Base-by-base conservation (phyloP, 2,888 invertebrate genomes). In the Prionchulus punctatus region DNA sequence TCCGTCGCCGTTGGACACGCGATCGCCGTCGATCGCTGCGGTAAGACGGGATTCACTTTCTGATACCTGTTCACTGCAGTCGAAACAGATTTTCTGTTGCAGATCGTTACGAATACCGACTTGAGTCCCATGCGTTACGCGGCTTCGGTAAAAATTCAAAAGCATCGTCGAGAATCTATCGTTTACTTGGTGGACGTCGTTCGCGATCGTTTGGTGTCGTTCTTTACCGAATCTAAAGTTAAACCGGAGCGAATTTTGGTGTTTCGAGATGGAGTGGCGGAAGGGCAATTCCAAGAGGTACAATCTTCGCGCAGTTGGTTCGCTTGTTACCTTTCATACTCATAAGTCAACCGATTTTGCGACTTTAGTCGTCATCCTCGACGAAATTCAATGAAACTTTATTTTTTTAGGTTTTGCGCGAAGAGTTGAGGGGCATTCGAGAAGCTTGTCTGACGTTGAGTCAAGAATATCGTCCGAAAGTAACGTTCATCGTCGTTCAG, bases 61-160 rank as follows among this genome's bases (percentile, higher is more conserved):
- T 18, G 18, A 21, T 54, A n/a, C 28, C n/a, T n/a, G n/a, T n/a
- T n/a, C n/a, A n/a, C n/a, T n/a, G n/a, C n/a, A n/a, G n/a, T 18
- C 36, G 12, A 36, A 36, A 7, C 36, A 12, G 12, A 7, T 36
- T 45, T 27, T 49, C 15, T 36, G 36, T 25, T 59, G 43, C 48
- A 60, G 60, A 62, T 67, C n/a, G 71, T 73, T 27, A 72, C 64
- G 58, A 71, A 70, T 56, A 58, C 70, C 30, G 71, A 73, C 58
- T 58, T 61, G 30, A 58, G 64, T 56, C 67, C 69, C 7, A 64
- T 62, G 54, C 62, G 61, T 27, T 73, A 71, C 61, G 68, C 68
- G 30, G 82, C 86, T 62, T 80, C 82, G 60, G 80, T 85, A 65
- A 80, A 85, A 52, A 75, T 89, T 18, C 90, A 91, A 69, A 77